Conservation (phyloP, 1,140 invertebrate species). For the Cotesia vestalis region DNA sequence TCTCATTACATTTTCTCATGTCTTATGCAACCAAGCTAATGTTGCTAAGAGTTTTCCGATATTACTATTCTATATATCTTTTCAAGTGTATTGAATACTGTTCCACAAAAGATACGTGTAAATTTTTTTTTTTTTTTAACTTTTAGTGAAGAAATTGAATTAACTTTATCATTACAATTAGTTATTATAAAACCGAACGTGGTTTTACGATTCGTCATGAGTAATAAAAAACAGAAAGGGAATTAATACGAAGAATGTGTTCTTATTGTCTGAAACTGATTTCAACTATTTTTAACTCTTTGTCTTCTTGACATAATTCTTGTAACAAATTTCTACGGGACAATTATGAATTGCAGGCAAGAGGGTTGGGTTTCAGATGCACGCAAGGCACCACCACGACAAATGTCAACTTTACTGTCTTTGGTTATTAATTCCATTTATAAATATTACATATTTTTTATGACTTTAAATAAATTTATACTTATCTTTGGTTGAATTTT, state of each 20-base stretch:
- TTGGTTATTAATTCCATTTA: conserved; percentile 53
- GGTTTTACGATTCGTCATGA: too few species aligned
- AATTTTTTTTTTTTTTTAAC: too few species aligned
- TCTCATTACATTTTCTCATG: background rate
- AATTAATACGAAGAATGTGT: background rate
- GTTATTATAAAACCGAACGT: too few species aligned
- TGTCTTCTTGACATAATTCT: conserved; percentile 43
- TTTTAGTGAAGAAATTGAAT: background rate
- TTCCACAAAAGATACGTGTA: too few species aligned
- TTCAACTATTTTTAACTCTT: conserved; percentile 22
- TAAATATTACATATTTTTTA: conserved; percentile 5
- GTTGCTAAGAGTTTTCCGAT: background rate
- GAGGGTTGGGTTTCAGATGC: conserved; percentile 40
- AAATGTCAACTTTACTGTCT: conserved; percentile 55
- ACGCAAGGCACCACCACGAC: conserved; percentile 63
- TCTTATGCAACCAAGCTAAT: background rate
- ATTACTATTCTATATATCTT: too few species aligned
- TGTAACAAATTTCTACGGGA: conserved; percentile 42
- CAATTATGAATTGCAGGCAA: conserved; percentile 51
- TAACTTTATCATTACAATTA: background rate
- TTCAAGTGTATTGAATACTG: too few species aligned
- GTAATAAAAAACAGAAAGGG: background rate
- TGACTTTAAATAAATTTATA: too few species aligned
- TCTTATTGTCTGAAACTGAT: background rate
- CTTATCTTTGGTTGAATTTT: too few species aligned